phyloP scores from a whole-genome alignment of 2,797 vertebrate genomes.

The Sebastiscus albofasciatus region DNA sequence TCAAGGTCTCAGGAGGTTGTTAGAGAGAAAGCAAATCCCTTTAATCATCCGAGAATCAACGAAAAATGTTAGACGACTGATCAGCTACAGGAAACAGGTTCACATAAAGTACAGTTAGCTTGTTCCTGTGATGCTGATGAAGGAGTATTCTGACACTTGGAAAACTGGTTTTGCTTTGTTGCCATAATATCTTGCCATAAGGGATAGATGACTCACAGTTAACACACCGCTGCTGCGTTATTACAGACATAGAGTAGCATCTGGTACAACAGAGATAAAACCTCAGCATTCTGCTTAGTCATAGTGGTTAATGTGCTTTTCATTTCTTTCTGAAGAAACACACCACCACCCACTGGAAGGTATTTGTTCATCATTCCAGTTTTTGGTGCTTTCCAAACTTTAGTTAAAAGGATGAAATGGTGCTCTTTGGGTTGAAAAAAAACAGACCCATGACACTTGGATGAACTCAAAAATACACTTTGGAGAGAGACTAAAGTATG shows the following conservation, averaged over 20 bases:
- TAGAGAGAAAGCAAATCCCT: background rate
- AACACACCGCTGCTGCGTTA: slow-evolving; percentile 24
- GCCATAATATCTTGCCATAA: slow-evolving; percentile 60
- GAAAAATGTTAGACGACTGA: background rate
- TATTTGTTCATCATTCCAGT: background rate
- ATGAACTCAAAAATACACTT: background rate
- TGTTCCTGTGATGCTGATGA: slow-evolving; percentile 50
- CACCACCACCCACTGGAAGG: slow-evolving; percentile 11
- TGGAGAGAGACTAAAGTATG: background rate
- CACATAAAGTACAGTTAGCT: background rate
- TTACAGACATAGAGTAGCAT: slow-evolving; percentile 39
- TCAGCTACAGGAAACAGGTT: slow-evolving; percentile 15
- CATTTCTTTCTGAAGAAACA: background rate
- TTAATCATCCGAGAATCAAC: slow-evolving; percentile 7
- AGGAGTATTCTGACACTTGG: slow-evolving; percentile 30
- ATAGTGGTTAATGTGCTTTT: slow-evolving; percentile 46
- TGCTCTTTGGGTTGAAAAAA: background rate
- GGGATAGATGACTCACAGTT: slow-evolving; percentile 59
- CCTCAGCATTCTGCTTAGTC: slow-evolving; percentile 39
- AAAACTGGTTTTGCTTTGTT: slow-evolving; percentile 64
- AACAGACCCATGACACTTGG: background rate
- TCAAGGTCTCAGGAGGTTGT: background rate
- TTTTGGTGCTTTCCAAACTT: slow-evolving; percentile 15
- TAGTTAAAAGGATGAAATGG: background rate
- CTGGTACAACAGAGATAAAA: slow-evolving; percentile 43